Base-by-base conservation (phyloP, 2,888 invertebrate species). In the Chelonus formosanus region DNA sequence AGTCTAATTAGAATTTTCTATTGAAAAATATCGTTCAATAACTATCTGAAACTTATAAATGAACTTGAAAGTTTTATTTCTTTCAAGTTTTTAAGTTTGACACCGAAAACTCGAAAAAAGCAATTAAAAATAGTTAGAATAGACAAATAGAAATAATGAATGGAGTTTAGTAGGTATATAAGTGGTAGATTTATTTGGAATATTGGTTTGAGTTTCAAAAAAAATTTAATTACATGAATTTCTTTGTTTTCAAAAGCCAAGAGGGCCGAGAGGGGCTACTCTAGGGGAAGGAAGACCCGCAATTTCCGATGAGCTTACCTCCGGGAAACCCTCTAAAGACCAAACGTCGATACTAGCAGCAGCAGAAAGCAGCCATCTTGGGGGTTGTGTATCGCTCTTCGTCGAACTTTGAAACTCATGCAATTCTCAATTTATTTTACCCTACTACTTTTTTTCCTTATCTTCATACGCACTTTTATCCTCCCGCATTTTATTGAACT, bases 281-380 rank as follows among this genome's bases (percentile, higher is more conserved):
- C 74, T 72, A 80, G 81, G 83, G 80, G 81, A 81, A 76, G 80
- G 84, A 84, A 84, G 84, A 80, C 84, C 78, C 71, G 72, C 82
- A 84, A 84, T 78, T 80, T 75, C 83, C 84, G 83, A 84, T 84
- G 84, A 84, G 84, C 84, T 84, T 84, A 84, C 84, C 82, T 80
- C 79, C 76, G 78, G 73, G 83, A 84, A 84, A 83, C 84, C 84
- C 73, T 77, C 71, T 73, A 84, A 84, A 78, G 74, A 80, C 79
- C 79, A 82, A 83, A 83, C 84, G 84, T 84, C 84, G 84, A 84
- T 84, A 84, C 80, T 79, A 78, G 76, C 59, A 64, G 65, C 47
- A 67, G 56, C 62, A 52, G 45, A 7, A 20, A 73, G 76, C 82
- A 76, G 82, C 82, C 82, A 82, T 82, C 80, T 82, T 82, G 81